These are phyloP conservation scores for Acleris literana DNA, from an alignment of 2,888 invertebrate species.

Conservation along the genomic window DNA sequence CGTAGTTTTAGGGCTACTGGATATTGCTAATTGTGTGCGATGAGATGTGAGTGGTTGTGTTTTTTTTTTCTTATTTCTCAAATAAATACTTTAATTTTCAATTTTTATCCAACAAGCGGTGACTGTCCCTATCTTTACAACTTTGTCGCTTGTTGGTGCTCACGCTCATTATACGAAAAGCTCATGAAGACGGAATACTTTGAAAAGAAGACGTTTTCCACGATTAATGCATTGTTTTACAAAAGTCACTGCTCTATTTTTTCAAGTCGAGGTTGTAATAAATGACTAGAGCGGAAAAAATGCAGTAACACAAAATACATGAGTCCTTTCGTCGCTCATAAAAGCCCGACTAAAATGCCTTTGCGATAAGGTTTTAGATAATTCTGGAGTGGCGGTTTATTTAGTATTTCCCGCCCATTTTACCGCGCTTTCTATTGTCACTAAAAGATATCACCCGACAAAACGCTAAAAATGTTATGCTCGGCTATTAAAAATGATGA, in stretches of 20 bases:
- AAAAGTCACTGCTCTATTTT: neutral
- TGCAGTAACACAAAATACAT: neutral
- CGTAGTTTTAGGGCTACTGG: no score
- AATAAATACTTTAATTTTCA: no score
- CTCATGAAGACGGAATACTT: no score
- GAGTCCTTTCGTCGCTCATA: neutral
- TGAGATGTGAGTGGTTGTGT: no score
- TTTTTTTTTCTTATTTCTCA: no score
- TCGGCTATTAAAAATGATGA: neutral
- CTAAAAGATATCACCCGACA: neutral
- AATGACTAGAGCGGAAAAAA: neutral
- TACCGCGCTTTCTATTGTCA: neutral
- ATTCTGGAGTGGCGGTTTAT: conserved; percentile 1
- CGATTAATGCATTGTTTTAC: no score
- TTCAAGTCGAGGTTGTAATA: neutral
- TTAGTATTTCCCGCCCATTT: conserved; percentile 4
- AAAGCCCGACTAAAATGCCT: neutral
- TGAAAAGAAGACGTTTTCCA: neutral
- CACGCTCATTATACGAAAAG: no score
- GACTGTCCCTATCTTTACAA: no score
- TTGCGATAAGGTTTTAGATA: conserved; percentile 1
- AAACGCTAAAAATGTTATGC: neutral
- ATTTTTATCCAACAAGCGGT: no score
- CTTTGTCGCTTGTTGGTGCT: no score
- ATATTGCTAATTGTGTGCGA: no score